Conservation (phyloP, 2,888 invertebrate species). For the Hypolimnas misippus region DNA sequence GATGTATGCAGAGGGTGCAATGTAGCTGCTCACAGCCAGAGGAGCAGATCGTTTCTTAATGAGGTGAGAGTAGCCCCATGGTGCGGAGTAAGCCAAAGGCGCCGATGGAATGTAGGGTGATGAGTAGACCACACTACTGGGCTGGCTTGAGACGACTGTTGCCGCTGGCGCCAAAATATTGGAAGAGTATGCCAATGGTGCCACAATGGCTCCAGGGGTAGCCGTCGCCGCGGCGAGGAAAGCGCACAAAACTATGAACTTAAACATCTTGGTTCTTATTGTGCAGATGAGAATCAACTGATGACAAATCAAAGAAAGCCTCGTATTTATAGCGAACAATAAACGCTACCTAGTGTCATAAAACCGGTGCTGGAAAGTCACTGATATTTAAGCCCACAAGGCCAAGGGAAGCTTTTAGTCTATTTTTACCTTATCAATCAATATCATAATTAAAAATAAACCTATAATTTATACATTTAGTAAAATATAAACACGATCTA, state of each 20-base stretch:
- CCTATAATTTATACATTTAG: not conserved
- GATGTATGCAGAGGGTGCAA: slow-evolving; percentile 31
- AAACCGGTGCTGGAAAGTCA: slow-evolving; percentile 29
- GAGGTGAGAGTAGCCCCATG: slow-evolving; percentile 38
- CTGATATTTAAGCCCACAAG: slow-evolving; percentile 30
- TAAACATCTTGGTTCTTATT: slow-evolving; percentile 55
- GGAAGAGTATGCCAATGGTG: slow-evolving; percentile 53
- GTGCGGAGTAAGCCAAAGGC: slow-evolving; percentile 47
- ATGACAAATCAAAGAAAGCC: slow-evolving; percentile 31
- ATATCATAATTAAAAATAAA: slow-evolving; percentile 7
- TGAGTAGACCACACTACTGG: slow-evolving; percentile 49
- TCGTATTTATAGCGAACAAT: slow-evolving; percentile 43
- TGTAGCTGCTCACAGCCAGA: slow-evolving; percentile 33
- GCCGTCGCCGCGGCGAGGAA: slow-evolving; percentile 76
- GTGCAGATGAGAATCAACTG: slow-evolving; percentile 42
- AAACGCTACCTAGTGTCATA: slow-evolving; percentile 13
- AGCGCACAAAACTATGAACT: slow-evolving; percentile 75
- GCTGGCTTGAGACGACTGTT: slow-evolving; percentile 51
- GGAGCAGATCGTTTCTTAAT: slow-evolving; percentile 47
- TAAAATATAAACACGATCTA: too few relatives aligned
- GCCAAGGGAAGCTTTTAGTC: slow-evolving; percentile 19
- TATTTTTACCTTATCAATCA: slow-evolving; percentile 20
- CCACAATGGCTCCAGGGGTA: slow-evolving; percentile 49
- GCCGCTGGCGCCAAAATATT: slow-evolving; percentile 55
- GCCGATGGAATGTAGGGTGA: slow-evolving; percentile 42